phyloP scores from a whole-genome alignment of 2,888 invertebrate genomes.

The Andrena praecox region DNA sequence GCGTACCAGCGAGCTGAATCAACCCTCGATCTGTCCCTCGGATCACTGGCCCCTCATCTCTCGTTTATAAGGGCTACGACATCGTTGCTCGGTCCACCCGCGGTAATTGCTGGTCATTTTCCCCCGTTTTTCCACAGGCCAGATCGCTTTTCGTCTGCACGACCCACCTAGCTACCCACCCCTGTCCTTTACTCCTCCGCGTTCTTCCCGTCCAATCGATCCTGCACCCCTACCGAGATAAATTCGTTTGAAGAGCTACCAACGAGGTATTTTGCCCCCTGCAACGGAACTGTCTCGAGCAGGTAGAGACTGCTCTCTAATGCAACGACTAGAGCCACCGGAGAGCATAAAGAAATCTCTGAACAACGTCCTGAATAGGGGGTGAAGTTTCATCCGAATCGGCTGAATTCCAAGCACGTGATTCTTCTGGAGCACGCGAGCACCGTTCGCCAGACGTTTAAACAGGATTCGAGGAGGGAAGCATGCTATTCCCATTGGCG shows the following conservation, averaged over 20 bases:
- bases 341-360: background rate
- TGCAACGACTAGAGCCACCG: background rate
- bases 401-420: slow-evolving; percentile 22
- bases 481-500: background rate
- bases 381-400: slow-evolving; percentile 14
- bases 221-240: slow-evolving; percentile 7
- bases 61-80: slow-evolving; percentile 40
- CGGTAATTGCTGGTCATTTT: slow-evolving; percentile 27
- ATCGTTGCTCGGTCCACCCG: slow-evolving; percentile 4
- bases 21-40: slow-evolving; percentile 18
- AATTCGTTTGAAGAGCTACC: slow-evolving; percentile 22
- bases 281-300: slow-evolving; percentile 3
- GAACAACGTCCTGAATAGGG: background rate
- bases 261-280: slow-evolving; percentile 8
- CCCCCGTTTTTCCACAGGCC: slow-evolving; percentile 2
- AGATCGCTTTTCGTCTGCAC: background rate
- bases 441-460: slow-evolving; percentile 12
- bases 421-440: slow-evolving; percentile 2
- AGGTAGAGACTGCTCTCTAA: background rate
- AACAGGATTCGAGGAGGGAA: background rate
- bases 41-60: slow-evolving; percentile 7
- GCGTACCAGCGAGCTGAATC: slow-evolving; percentile 24
- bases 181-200: slow-evolving; percentile 1
- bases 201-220: background rate
- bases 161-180: background rate